Percentiles rank a stretch among this genome's conserved stretches.
Conservation (phyloP, 2,888 invertebrate species). For the Homarus gammarus region DNA sequence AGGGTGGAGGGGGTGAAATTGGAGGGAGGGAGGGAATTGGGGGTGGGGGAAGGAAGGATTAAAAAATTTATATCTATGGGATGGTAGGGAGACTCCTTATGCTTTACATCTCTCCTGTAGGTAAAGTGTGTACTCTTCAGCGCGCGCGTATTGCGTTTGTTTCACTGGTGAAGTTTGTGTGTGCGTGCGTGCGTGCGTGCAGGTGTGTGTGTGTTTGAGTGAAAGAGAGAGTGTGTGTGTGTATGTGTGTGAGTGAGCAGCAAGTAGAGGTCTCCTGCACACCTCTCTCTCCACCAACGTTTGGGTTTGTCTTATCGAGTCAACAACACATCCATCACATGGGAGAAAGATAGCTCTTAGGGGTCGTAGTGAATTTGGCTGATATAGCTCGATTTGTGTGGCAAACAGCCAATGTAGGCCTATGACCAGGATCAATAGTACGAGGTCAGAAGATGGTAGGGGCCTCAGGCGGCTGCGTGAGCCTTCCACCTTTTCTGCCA, state of each 20-base stretch:
- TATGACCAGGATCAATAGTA: slow-evolving; percentile 67
- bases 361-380: slow-evolving; percentile 51
- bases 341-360: slow-evolving; percentile 33
- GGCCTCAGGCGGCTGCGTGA: slow-evolving; percentile 49
- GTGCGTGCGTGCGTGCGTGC: background rate
- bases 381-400: slow-evolving; percentile 62
- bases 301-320: slow-evolving; percentile 48
- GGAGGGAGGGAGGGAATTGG: background rate
- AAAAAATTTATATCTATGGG: slow-evolving; percentile 66
- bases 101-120: slow-evolving; percentile 39
- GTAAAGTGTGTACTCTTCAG: slow-evolving; percentile 33
- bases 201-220: background rate
- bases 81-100: slow-evolving; percentile 58
- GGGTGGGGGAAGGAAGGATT: slow-evolving; percentile 22
- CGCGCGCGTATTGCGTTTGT: slow-evolving; percentile 56
- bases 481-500: slow-evolving; percentile 29
- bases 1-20: slow-evolving; percentile 15
- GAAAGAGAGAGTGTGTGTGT: background rate
- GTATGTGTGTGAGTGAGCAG: background rate
- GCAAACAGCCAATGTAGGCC: slow-evolving; percentile 66
- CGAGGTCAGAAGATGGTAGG: slow-evolving; percentile 68
- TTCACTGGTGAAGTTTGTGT: background rate
- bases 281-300: slow-evolving; percentile 9
- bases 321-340: slow-evolving; percentile 45
- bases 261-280: background rate